phyloP scores from a whole-genome alignment of 2,113 vertebrate species.

The Cochlearius cochlearius region DNA sequence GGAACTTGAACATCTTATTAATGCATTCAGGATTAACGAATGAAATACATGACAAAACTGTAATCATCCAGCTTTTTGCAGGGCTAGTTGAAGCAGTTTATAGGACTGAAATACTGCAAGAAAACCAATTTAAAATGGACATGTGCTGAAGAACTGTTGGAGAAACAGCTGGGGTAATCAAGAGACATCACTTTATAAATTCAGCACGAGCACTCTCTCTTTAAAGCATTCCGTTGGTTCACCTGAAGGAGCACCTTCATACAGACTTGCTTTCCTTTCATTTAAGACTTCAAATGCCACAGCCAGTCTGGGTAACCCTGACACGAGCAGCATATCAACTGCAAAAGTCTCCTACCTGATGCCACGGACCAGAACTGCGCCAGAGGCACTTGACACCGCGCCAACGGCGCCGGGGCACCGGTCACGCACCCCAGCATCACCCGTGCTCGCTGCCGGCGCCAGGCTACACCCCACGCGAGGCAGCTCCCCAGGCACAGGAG shows the following conservation, averaged over 20 bases:
- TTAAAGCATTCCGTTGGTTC: not conserved
- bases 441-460: accelerated
- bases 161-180: not conserved
- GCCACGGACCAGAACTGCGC: not conserved
- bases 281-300: not conserved
- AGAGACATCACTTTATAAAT: not conserved
- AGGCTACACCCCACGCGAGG: not conserved
- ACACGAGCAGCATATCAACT: not conserved
- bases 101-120: not conserved
- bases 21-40: not conserved
- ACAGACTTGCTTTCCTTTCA: not conserved
- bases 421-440: not conserved
- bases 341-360: not conserved
- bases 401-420: not conserved
- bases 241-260: not conserved
- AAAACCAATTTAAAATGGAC: not conserved
- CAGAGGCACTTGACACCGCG: not conserved
- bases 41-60: not conserved
- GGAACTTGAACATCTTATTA: not conserved
- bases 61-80: not conserved
- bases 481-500: not conserved
- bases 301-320: not conserved
- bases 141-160: not conserved
- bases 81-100: not conserved
- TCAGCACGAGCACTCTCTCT: not conserved